Base-by-base conservation (phyloP, 2,888 invertebrate species). In the Argynnis bischoffii region DNA sequence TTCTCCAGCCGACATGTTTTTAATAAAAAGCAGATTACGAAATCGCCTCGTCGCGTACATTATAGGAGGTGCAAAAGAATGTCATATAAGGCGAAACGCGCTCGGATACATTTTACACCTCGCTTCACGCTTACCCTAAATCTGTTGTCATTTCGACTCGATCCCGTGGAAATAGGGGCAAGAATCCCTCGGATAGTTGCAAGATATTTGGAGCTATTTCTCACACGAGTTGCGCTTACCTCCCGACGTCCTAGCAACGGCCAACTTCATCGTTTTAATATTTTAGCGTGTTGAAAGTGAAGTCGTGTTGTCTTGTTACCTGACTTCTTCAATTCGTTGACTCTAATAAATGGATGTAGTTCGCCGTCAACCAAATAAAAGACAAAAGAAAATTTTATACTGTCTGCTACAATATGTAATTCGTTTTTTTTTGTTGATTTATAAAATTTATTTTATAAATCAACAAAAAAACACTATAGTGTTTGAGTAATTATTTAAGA, bases 61-160 rank as follows among this genome's bases (percentile, higher is more conserved):
- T 86, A 85, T 84, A 82, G 84, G 79, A 83, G 80, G 83, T 81
- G 86, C 84, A 82, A 90, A 76, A 89, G 90, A 92, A 91, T 91
- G 90, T 91, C 91, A 90, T 90, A 91, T 90, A 85, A 86, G 81
- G 84, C 82, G 86, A 79, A 77, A 80, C 87, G 80, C 89, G 89
- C 88, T 85, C 81, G 89, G 87, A 86, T 91, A 91, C 89, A 89
- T 92, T 91, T 92, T 84, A 92, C 92, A 91, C 87, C 86, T 89
- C 90, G 90, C 87, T 91, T 86, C 84, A 80, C 90, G 88, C 90
- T 89, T 90, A 89, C 86, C 90, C 88, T 88, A 90, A 91, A 91
- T 91, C 91, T 91, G 90, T 91, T 91, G 92, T 92, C 91, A 91
- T 90, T 91, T 89, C 77, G 88, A 79, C 80, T 82, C 87, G 87